Percentiles rank a stretch among this genome's conserved stretches.
These are phyloP conservation scores for Eulithis testata DNA, from an alignment of 2,888 invertebrate species.

Conservation along the genomic window DNA sequence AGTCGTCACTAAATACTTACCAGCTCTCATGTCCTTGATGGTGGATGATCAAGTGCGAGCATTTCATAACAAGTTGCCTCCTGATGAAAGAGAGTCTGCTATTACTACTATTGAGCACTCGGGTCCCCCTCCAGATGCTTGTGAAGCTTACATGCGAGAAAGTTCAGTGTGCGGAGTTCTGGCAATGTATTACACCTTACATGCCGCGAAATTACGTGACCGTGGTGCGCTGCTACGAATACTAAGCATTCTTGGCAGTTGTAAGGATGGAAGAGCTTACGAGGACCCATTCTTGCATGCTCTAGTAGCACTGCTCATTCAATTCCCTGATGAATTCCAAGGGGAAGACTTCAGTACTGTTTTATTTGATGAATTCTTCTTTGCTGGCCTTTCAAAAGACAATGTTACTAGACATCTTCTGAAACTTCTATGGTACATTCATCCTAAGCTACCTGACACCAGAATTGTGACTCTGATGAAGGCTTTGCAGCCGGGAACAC, in stretches of 20 bases:
- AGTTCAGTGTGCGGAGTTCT: slow-evolving; percentile 96
- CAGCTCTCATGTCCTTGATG: slow-evolving; percentile 96
- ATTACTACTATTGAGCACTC: slow-evolving; percentile 97
- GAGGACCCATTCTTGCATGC: slow-evolving; percentile 98
- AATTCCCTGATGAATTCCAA: slow-evolving; percentile 96
- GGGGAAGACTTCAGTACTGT: slow-evolving; percentile 98
- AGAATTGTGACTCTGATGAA: slow-evolving; percentile 93
- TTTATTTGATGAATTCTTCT: slow-evolving; percentile 97
- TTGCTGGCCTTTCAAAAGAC: slow-evolving; percentile 94
- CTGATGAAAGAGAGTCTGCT: slow-evolving; percentile 96
- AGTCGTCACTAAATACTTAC: slow-evolving; percentile 97
- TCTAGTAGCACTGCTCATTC: slow-evolving; percentile 92
- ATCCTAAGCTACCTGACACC: slow-evolving; percentile 92
- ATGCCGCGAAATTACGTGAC: slow-evolving; percentile 93
- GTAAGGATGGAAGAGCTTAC: slow-evolving; percentile 96
- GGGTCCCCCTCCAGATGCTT: slow-evolving; percentile 96
- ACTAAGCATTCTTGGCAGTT: slow-evolving; percentile 94
- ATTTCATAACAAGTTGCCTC: slow-evolving; percentile 93
- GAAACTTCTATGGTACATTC: slow-evolving; percentile 95
- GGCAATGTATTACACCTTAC: slow-evolving; percentile 97
- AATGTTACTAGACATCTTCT: slow-evolving; percentile 96
- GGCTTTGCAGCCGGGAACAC: slow-evolving; percentile 89
- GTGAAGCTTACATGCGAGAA: slow-evolving; percentile 95
- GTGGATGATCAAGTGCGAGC: slow-evolving; percentile 94
- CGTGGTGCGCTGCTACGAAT: slow-evolving; percentile 92